phyloP scores from a whole-genome alignment of 2,113 vertebrate species.

The Hymenochirus boettgeri region DNA sequence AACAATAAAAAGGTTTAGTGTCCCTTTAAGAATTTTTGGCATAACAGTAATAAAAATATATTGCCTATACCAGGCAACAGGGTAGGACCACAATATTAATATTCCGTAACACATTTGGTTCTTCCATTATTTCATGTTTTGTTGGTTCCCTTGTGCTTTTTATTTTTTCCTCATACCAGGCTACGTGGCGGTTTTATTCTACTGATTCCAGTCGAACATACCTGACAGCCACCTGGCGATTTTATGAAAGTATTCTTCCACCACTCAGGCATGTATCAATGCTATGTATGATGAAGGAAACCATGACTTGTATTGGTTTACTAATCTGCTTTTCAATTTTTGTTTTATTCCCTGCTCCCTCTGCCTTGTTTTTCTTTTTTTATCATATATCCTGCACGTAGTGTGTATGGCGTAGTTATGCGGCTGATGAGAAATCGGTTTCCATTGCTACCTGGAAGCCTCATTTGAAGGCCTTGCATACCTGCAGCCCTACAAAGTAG shows the following conservation, averaged over 20 bases:
- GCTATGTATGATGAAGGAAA: slow-evolving; percentile 61
- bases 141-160: slow-evolving; percentile 56
- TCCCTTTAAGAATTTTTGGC: too few species aligned
- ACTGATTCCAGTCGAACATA: slow-evolving; percentile 65
- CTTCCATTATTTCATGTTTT: slow-evolving; percentile 54
- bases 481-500: slow-evolving; percentile 99
- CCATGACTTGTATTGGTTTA: slow-evolving; percentile 63
- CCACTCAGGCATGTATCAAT: slow-evolving; percentile 76
- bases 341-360: slow-evolving; percentile 64
- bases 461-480: slow-evolving; percentile 98
- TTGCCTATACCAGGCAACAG: too few species aligned
- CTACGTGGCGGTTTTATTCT: slow-evolving; percentile 77
- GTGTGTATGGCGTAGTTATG: slow-evolving; percentile 99
- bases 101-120: slow-evolving; percentile 27
- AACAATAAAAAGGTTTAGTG: too few species aligned
- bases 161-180: slow-evolving; percentile 66
- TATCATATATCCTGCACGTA: slow-evolving; percentile 73
- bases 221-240: slow-evolving; percentile 71
- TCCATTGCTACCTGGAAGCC: slow-evolving; percentile 99
- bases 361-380: slow-evolving; percentile 57
- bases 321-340: slow-evolving; percentile 71
- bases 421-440: slow-evolving; percentile 98
- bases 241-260: slow-evolving; percentile 74
- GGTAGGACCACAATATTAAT: too few species aligned
- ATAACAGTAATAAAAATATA: too few species aligned